Evolutionary conservation across 2,888 invertebrate species (phyloP).

Genomic region (Nemotelus nigrinus): DNA sequence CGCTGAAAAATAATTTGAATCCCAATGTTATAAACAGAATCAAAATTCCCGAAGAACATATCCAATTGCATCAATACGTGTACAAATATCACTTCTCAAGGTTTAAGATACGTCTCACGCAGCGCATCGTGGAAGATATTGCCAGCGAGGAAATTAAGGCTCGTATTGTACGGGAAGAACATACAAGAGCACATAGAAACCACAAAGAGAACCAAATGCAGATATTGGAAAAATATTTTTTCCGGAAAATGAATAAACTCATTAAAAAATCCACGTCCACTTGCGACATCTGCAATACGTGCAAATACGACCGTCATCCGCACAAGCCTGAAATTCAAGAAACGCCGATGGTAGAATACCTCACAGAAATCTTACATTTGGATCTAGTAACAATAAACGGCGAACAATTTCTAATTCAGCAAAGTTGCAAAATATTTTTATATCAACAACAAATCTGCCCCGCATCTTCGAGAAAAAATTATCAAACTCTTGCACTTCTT

Average conservation of each 20-base stretch:
- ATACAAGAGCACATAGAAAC: slow-evolving; percentile 25
- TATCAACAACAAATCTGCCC: slow-evolving; percentile 45
- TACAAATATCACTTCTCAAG: slow-evolving; percentile 17
- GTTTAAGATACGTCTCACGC: slow-evolving; percentile 1
- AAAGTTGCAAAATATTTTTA: slow-evolving; percentile 39
- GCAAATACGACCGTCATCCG: slow-evolving; percentile 37
- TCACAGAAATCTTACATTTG: slow-evolving; percentile 16
- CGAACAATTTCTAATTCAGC: slow-evolving; percentile 33
- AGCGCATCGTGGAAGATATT: slow-evolving; percentile 12
- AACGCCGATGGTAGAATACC: slow-evolving; percentile 24
- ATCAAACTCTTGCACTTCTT: slow-evolving; percentile 48
- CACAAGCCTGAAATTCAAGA: slow-evolving; percentile 29
- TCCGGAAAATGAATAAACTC: slow-evolving; percentile 17
- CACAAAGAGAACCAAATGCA: slow-evolving; percentile 23
- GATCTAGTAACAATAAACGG: slow-evolving; percentile 11
- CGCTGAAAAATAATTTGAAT: too few relatives aligned
- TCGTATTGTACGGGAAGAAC: slow-evolving; percentile 6
- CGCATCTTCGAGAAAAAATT: slow-evolving; percentile 48
- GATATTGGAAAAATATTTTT: slow-evolving; percentile 33
- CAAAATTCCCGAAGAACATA: slow-evolving; percentile 29
- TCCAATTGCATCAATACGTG: slow-evolving; percentile 17
- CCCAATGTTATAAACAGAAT: slow-evolving; percentile 20
- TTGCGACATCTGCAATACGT: slow-evolving; percentile 11
- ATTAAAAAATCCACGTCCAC: slow-evolving; percentile 13
- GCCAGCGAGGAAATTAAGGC: slow-evolving; percentile 3